Conservation (phyloP, 2,888 invertebrate genomes). For the Catocala nupta region DNA sequence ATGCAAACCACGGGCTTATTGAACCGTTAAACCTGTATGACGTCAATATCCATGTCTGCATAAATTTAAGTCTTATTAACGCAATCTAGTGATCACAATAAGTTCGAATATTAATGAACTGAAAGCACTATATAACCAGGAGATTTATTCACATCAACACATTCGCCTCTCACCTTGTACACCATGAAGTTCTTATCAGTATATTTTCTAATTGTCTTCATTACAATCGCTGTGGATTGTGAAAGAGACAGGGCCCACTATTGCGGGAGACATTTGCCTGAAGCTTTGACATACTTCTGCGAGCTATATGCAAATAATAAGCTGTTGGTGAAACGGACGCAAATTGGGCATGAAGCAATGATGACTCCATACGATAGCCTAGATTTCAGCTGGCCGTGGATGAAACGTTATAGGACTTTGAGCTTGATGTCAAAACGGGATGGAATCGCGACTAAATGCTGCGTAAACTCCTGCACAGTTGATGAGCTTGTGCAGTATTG, state of each 20-base stretch:
- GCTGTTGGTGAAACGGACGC: slow-evolving; percentile 6
- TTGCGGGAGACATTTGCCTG: slow-evolving; percentile 51
- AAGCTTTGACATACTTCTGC: slow-evolving; percentile 25
- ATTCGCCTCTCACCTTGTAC: slow-evolving; percentile 16
- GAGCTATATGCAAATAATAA: slow-evolving; percentile 20
- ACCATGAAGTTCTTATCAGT: slow-evolving; percentile 32
- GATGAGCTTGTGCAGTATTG: slow-evolving; percentile 58
- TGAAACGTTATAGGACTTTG: slow-evolving; percentile 4
- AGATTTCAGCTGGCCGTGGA: slow-evolving; percentile 18
- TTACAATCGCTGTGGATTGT: not conserved
- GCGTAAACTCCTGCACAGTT: slow-evolving; percentile 56
- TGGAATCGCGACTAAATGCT: slow-evolving; percentile 54
- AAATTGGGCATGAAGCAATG: slow-evolving; percentile 13
- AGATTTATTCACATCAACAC: slow-evolving; percentile 2
- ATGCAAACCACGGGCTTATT: slow-evolving; percentile 14
- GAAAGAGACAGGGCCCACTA: slow-evolving; percentile 24
- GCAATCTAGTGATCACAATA: slow-evolving; percentile 26
- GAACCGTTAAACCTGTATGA: slow-evolving; percentile 31
- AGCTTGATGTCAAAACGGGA: slow-evolving; percentile 17
- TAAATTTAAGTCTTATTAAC: slow-evolving; percentile 36
- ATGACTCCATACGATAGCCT: not conserved
- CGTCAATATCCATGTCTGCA: slow-evolving; percentile 39
- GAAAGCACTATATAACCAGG: slow-evolving; percentile 46
- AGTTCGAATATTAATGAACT: slow-evolving; percentile 52
- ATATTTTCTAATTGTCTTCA: slow-evolving; percentile 15